Base-by-base conservation (phyloP, 1,140 invertebrate genomes). In the Drosophila nasuta region DNA sequence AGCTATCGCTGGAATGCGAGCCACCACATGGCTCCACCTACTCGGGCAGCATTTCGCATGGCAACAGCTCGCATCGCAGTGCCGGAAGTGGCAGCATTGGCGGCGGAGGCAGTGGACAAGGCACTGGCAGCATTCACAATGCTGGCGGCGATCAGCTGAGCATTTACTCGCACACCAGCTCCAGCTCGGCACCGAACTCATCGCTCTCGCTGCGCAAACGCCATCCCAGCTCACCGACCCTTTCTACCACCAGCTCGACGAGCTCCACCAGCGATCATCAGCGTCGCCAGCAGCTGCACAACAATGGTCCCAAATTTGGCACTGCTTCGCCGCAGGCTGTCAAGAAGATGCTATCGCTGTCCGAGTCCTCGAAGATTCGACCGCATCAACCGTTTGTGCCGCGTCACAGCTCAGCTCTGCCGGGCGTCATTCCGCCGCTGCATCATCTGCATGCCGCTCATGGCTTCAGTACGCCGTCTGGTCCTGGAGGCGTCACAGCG, bases 261-360 rank as follows among this genome's bases (percentile, higher is more conserved):
- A 98, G 97, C 82, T 97, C 97, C 59, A 97, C 97, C 96, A 10
- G 98, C 97, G 49, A 94, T 97, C 28, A 98, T 7, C 98, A 98
- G 1, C 96, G 97, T 2, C 65, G 85, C 13, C 97, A 97, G 79
- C 97, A 97, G 85, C 96, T 97, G 28, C 97, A 97, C 83, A 83
- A 82, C 28, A 94, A 94, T 73, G 93, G 94, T 63, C 95, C 95
- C 82, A 96, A 96, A 92, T 95, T 96, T 93, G 98, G 98, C 75
- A 97, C 98, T 33, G 98, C 98, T 30, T 99, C 98, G 25, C 98
- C 98, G 3, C 98, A 99, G 93, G 97, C 98, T 1, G 97, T 99
- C 3, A 95, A 97, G 73, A 99, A 99, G 91, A 95, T 99, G 90
- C 93, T 99, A 66, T 96, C 98, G 1, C 94, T 99, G 5, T 97